phyloP scores from a whole-genome alignment of 2,888 invertebrate species.

The Chloroclysta siterata region DNA sequence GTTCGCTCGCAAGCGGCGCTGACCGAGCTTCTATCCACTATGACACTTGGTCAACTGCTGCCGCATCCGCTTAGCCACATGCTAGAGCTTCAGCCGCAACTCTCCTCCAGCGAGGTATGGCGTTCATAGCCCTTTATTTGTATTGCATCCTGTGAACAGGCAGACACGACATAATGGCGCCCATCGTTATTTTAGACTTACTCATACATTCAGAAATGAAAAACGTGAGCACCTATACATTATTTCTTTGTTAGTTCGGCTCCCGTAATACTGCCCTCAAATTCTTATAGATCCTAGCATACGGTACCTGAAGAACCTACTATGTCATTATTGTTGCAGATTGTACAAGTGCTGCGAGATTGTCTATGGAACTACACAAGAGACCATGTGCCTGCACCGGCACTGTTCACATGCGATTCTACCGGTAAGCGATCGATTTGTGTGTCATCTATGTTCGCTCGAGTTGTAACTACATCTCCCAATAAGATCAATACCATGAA shows the following conservation, averaged over 20 bases:
- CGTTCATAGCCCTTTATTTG: not conserved
- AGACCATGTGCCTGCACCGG: conserved; percentile 94
- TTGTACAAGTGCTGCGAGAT: conserved; percentile 91
- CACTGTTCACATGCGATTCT: conserved; percentile 88
- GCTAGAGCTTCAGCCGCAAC: conserved; percentile 89
- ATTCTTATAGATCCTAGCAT: no score
- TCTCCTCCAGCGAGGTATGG: conserved; percentile 89
- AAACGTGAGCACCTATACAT: no score
- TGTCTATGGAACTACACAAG: conserved; percentile 96
- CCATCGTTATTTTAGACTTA: no score
- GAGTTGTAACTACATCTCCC: not conserved
- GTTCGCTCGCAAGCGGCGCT: conserved; percentile 67
- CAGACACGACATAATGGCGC: no score
- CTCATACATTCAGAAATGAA: no score
- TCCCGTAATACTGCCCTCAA: no score
- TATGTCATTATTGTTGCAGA: conserved; percentile 72
- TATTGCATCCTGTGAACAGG: not conserved
- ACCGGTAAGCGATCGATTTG: conserved; percentile 68
- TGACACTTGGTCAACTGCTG: conserved; percentile 93
- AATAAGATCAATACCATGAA: no score
- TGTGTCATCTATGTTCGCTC: no score
- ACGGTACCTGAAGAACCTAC: no score
- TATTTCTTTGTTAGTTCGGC: no score
- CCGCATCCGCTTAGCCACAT: conserved; percentile 93
- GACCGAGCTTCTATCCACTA: conserved; percentile 89